Evolutionary conservation across 2,797 vertebrate genomes (phyloP).

Genomic region (Falco columbarius): DNA sequence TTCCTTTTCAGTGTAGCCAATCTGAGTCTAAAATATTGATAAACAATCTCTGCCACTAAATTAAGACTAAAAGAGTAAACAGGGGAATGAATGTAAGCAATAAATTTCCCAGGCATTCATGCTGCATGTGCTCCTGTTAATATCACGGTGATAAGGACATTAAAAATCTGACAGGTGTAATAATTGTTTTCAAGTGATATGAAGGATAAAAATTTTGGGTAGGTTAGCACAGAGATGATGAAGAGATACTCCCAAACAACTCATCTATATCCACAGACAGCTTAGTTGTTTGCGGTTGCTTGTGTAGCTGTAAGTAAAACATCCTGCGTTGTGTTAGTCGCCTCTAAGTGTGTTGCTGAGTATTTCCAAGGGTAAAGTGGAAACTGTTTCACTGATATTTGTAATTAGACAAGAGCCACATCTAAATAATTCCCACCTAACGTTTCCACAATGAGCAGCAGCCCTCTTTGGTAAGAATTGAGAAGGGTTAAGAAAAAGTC

Average conservation of each 20-base stretch:
- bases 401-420: background rate
- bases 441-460: accelerated
- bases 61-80: background rate
- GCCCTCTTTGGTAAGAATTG: background rate
- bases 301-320: background rate
- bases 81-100: background rate
- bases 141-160: background rate
- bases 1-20: background rate
- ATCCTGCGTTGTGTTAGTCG: background rate
- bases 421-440: background rate
- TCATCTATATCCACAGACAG: background rate
- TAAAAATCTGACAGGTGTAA: background rate
- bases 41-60: conserved; percentile 22
- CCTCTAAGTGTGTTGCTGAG: background rate
- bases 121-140: background rate
- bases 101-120: background rate
- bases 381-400: background rate
- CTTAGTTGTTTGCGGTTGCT: background rate
- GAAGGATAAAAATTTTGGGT: background rate
- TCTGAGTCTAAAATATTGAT: conserved; percentile 41
- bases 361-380: background rate
- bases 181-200: background rate
- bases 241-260: background rate
- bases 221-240: background rate
- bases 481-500: background rate